phyloP scores from a whole-genome alignment of 2,113 vertebrate species.

The Pygoscelis antarcticus region DNA sequence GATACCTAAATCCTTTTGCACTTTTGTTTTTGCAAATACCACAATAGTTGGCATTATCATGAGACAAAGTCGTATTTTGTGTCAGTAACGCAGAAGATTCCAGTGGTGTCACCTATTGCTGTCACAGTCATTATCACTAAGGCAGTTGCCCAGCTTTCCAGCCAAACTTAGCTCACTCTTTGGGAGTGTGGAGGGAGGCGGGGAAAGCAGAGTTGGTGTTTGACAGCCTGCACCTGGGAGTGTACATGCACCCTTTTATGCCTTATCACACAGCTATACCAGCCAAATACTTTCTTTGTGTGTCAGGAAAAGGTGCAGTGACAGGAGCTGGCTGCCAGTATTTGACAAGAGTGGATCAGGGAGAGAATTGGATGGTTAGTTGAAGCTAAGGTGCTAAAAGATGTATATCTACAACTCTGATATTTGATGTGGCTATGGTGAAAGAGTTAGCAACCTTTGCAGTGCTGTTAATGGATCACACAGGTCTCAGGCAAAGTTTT shows the following conservation, averaged over 20 bases:
- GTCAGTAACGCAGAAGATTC: neutral
- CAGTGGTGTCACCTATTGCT: neutral
- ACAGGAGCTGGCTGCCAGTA: neutral
- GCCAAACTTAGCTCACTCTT: neutral
- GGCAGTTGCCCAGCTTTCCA: neutral
- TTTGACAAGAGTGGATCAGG: neutral
- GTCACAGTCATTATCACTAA: neutral
- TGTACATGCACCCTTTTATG: neutral
- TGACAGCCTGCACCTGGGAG: conserved; percentile 3
- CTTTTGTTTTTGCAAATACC: neutral
- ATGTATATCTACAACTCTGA: neutral
- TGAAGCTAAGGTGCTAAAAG: neutral
- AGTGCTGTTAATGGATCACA: neutral
- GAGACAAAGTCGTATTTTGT: neutral
- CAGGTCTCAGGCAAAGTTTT: neutral
- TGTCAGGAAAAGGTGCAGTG: neutral
- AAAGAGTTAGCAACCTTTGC: neutral
- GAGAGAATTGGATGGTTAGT: neutral
- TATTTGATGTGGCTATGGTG: neutral
- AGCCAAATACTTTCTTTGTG: neutral
- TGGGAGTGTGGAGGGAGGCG: neutral
- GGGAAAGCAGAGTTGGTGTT: neutral
- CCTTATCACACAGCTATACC: neutral
- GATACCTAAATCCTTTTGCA: neutral
- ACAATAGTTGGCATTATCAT: neutral